A percentile compares a stretch with the other conserved stretches of the same genome.
These are phyloP conservation scores for Sweltsa coloradensis DNA, from an alignment of 1,140 invertebrate genomes.

Conservation along the genomic window DNA sequence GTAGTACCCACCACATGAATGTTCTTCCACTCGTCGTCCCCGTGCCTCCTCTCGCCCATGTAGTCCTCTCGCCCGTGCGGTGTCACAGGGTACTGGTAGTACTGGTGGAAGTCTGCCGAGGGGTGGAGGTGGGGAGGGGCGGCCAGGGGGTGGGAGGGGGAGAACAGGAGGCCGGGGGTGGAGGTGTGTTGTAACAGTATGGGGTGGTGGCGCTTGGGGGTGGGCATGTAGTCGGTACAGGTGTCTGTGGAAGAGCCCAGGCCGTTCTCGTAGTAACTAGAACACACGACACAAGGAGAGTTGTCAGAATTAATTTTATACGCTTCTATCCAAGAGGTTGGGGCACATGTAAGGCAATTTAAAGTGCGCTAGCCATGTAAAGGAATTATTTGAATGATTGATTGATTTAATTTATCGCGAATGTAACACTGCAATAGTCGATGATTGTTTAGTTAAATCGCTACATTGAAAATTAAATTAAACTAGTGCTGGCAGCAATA, in stretches of 20 bases:
- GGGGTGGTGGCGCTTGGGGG: slow-evolving; percentile 21
- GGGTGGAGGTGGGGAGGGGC: slow-evolving; percentile 6
- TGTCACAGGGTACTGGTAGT: background rate
- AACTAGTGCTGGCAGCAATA: too few species aligned
- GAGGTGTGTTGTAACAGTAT: slow-evolving; percentile 1
- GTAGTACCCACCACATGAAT: slow-evolving; percentile 34
- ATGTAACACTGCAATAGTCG: too few species aligned
- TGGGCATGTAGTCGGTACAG: slow-evolving; percentile 11
- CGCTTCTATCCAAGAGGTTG: too few species aligned
- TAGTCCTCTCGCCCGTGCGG: too few species aligned
- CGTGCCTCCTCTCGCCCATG: slow-evolving; percentile 8
- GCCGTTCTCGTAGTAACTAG: slow-evolving; percentile 38
- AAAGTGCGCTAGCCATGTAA: too few species aligned
- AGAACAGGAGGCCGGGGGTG: slow-evolving; percentile 1
- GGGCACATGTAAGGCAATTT: too few species aligned
- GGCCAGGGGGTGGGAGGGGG: background rate
- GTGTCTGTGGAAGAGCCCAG: slow-evolving; percentile 7
- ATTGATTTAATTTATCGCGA: too few species aligned
- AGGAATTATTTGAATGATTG: too few species aligned
- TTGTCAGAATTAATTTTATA: too few species aligned
- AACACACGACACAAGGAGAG: too few species aligned
- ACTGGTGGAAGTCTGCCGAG: background rate
- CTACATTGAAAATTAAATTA: too few species aligned
- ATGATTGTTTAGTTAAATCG: too few species aligned
- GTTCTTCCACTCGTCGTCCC: slow-evolving; percentile 72